Percentiles rank a stretch among this genome's conserved stretches.
These are phyloP conservation scores for Chelonus formosanus DNA, from an alignment of 2,888 invertebrate genomes.

Conservation along the genomic window DNA sequence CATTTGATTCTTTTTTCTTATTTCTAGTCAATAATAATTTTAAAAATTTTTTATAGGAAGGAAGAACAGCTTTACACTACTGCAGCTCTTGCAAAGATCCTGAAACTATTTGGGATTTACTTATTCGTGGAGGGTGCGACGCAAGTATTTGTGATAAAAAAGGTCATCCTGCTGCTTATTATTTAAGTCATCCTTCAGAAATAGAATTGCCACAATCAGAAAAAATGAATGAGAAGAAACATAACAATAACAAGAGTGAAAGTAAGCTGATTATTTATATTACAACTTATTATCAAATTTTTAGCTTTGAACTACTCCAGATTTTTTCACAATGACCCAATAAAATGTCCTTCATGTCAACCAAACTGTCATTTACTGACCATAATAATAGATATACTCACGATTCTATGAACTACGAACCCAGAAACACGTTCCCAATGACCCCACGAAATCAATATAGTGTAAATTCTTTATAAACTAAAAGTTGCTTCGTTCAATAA, in stretches of 20 bases:
- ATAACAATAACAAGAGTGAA: slow-evolving; percentile 45
- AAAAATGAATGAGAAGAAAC: slow-evolving; percentile 44
- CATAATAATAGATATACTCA: neutral
- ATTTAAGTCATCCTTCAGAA: slow-evolving; percentile 68
- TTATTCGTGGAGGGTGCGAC: slow-evolving; percentile 73
- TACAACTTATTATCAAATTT: neutral
- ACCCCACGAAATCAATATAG: slow-evolving; percentile 50
- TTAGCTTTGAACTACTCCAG: neutral
- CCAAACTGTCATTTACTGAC: neutral
- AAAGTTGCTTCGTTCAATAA: slow-evolving; percentile 45
- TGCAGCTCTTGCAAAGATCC: slow-evolving; percentile 71
- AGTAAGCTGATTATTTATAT: slow-evolving; percentile 48
- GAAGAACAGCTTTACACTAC: slow-evolving; percentile 75
- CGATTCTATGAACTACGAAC: slow-evolving; percentile 21
- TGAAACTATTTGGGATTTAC: slow-evolving; percentile 70
- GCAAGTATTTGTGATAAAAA: slow-evolving; percentile 70
- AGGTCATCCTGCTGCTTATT: slow-evolving; percentile 70
- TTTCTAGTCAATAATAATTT: neutral
- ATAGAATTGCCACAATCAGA: slow-evolving; percentile 67
- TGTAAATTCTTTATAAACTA: slow-evolving; percentile 48
- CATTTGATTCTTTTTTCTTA: neutral
- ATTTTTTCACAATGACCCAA: slow-evolving; percentile 3
- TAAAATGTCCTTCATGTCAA: neutral
- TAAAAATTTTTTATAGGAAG: slow-evolving; percentile 67
- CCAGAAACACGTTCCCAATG: slow-evolving; percentile 43